Conservation (phyloP, 1,140 invertebrate genomes). For the Diorhabda elongata region DNA sequence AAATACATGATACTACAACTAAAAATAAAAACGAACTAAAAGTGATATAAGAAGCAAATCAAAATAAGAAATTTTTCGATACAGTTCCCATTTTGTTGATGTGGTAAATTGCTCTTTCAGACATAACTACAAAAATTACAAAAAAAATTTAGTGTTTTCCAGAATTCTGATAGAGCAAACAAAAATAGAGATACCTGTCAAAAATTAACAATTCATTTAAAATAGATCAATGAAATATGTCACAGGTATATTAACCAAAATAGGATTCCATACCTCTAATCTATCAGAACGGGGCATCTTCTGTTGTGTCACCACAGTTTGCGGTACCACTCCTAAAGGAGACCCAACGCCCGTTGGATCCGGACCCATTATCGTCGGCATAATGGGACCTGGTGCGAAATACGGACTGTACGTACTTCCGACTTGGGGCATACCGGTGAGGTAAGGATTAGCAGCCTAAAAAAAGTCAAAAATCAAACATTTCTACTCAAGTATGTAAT, state of each 20-base stretch:
- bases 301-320: conserved; percentile 80
- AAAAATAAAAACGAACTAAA: conserved; percentile 22
- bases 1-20: neutral
- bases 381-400: conserved; percentile 79
- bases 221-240: conserved; percentile 18
- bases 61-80: conserved; percentile 10
- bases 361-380: conserved; percentile 78
- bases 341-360: conserved; percentile 67
- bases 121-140: too few relatives aligned
- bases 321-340: conserved; percentile 72
- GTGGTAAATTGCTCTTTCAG: neutral
- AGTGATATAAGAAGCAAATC: conserved; percentile 18
- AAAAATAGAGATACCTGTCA: neutral
- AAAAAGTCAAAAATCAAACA: conserved; percentile 20
- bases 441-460: conserved; percentile 84
- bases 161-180: too few relatives aligned
- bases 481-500: neutral
- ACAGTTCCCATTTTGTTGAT: neutral
- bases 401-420: conserved; percentile 83
- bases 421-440: conserved; percentile 79
- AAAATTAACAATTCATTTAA: neutral
- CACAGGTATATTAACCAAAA: conserved; percentile 19
- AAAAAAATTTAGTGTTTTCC: too few relatives aligned
- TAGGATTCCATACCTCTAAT: conserved; percentile 76
- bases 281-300: conserved; percentile 92